Evolutionary conservation across 2,888 invertebrate species (phyloP).

Genomic region (Portevinia maculata): DNA sequence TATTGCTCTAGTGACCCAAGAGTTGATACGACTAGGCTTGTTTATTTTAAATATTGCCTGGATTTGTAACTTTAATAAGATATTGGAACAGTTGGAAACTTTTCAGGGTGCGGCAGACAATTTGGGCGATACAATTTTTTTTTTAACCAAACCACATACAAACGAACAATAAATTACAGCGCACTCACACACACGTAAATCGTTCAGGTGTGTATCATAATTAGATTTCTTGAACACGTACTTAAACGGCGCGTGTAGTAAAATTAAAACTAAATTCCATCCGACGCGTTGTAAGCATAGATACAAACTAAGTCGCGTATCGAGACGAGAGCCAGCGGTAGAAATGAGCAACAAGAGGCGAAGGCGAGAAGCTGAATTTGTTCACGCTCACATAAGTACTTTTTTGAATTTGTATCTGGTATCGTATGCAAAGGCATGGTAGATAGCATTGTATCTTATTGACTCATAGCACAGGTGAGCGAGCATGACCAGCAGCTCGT

Average conservation of each 20-base stretch:
- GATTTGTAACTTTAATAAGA: constrained; percentile 19
- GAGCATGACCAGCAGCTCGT: constrained; percentile 60
- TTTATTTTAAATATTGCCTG: background rate
- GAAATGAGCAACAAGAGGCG: constrained; percentile 53
- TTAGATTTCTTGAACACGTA: constrained; percentile 71
- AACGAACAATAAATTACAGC: constrained; percentile 55
- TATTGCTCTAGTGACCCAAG: background rate
- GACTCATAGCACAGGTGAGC: constrained; percentile 71
- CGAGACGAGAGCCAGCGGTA: constrained; percentile 55
- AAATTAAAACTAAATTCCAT: constrained; percentile 63
- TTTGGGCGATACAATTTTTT: constrained; percentile 58
- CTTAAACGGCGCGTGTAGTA: constrained; percentile 58
- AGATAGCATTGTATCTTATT: constrained; percentile 65
- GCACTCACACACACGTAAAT: constrained; percentile 44
- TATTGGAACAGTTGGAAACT: constrained; percentile 44
- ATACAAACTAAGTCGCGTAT: constrained; percentile 66
- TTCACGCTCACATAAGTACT: constrained; percentile 59
- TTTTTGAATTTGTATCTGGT: constrained; percentile 42
- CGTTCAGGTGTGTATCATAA: constrained; percentile 71
- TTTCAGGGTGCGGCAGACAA: constrained; percentile 72
- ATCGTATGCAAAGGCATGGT: constrained; percentile 24
- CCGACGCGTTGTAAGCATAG: constrained; percentile 67
- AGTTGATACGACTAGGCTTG: background rate
- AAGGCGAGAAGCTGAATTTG: constrained; percentile 60
- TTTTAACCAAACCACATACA: constrained; percentile 60